Conservation (phyloP, 2,888 invertebrate species). For the Frankliniella fusca region DNA sequence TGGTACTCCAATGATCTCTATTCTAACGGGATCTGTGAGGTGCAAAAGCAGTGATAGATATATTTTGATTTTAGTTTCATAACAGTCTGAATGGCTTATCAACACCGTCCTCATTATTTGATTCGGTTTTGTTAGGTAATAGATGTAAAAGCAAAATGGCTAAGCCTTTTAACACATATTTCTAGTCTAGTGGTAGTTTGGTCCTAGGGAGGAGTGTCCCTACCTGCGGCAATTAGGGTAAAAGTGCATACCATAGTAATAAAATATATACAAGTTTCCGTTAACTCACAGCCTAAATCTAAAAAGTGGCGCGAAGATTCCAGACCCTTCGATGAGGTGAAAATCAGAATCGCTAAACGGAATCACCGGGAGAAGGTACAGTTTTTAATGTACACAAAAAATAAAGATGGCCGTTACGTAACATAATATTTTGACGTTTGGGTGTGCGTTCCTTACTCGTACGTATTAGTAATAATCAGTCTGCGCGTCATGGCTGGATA, state of each 20-base stretch:
- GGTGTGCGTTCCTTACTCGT: background rate
- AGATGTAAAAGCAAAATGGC: background rate
- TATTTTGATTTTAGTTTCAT: constrained; percentile 13
- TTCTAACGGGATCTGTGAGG: background rate
- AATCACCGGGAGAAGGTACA: background rate
- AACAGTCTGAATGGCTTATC: background rate
- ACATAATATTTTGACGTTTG: background rate
- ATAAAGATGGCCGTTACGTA: background rate
- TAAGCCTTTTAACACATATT: background rate
- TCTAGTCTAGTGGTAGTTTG: background rate
- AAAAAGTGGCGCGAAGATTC: background rate
- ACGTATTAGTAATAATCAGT: constrained; percentile 9
- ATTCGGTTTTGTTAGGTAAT: background rate
- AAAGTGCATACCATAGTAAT: background rate
- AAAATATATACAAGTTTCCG: background rate
- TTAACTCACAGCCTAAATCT: constrained; percentile 11
- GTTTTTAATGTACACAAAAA: background rate
- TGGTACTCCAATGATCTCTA: background rate
- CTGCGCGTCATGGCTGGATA: constrained; percentile 10
- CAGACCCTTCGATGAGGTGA: background rate
- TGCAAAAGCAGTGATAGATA: background rate
- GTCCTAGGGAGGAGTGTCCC: background rate
- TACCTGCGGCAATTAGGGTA: background rate
- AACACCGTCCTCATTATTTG: background rate
- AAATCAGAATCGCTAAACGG: background rate